Evolutionary conservation across 1,140 invertebrate species (phyloP), one percentile per base, ranked within the genome.

Genomic region (Hycleus phaleratus): DNA sequence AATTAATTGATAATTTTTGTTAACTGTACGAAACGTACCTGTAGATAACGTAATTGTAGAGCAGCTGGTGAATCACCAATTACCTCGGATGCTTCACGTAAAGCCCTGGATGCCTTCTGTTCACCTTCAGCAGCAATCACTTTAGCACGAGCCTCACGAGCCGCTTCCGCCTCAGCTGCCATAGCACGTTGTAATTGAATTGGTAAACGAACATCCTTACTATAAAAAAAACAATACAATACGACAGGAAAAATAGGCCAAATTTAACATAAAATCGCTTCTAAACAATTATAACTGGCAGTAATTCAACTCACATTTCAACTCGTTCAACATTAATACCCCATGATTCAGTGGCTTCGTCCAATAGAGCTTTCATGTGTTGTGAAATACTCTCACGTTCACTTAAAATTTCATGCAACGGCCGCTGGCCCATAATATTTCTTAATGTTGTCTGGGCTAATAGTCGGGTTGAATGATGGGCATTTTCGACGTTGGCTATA

Each of bases 401-500:
- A 69, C 91, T 93, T 24, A 98, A 81, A 69, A 98, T 97, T 78
- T 98, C 94, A 69, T 93, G 88, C 58, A 98, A 81, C 60, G 93
- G 93, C 67, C 93, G 83, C 38, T 93, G 97, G 51, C 95, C 95
- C 82, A 98, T 90, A 42, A 93, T 93, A 73, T 95, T 97, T 49
- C 94, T 79, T n/a, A 96, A 81, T 12, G 90, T 94, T 2, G 92
- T 94, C 71, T 91, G 91, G 51, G 93, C 92, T 63, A 95, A 76
- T 18, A 95, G 79, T 67, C 91, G 81, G 18, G 93, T 95, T 46
- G 88, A 91, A 73, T 95, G 91, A 74, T 95, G 92, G 32, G 93
- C 93, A 74, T 98, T 96, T 74, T 97, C 94, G 38, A 98, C 94
- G 74, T 97, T 97, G 32, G 93, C 93, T 61, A 98, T 93, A 40